A percentile compares a stretch with the other conserved stretches of the same genome.
These are phyloP conservation scores for Caenorhabditis zanzibari DNA, from an alignment of 2,888 invertebrate genomes.

Conservation along the genomic window DNA sequence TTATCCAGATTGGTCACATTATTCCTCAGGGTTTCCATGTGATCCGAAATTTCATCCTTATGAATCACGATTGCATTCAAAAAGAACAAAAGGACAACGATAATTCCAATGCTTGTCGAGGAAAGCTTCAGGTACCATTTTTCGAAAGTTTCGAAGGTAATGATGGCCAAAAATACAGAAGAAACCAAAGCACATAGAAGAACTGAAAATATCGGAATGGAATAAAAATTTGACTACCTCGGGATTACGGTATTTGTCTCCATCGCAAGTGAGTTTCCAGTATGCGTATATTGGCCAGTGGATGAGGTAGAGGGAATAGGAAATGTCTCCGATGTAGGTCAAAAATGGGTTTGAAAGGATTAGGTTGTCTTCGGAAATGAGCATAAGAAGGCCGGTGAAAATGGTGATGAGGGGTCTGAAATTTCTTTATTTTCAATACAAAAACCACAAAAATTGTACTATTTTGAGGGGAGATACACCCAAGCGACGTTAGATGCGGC, in stretches of 20 bases:
- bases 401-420: slow-evolving; percentile 42
- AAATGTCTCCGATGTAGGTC: slow-evolving; percentile 53
- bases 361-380: slow-evolving; percentile 5
- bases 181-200: neutral
- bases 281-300: slow-evolving; percentile 58
- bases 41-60: slow-evolving; percentile 23
- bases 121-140: slow-evolving; percentile 34
- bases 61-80: slow-evolving; percentile 12
- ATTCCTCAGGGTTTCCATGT: neutral
- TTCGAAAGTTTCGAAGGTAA: slow-evolving; percentile 28
- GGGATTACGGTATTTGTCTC: slow-evolving; percentile 4
- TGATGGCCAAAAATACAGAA: slow-evolving; percentile 4
- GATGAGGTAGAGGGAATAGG: slow-evolving; percentile 48
- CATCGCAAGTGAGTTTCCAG: slow-evolving; percentile 39
- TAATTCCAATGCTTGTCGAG: slow-evolving; percentile 1
- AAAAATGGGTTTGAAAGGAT: slow-evolving; percentile 38
- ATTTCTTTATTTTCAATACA: too few relatives aligned
- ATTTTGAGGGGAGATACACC: too few relatives aligned
- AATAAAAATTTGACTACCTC: too few relatives aligned
- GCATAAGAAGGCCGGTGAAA: slow-evolving; percentile 27
- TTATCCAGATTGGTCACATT: slow-evolving; percentile 7
- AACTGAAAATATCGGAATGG: slow-evolving; percentile 7
- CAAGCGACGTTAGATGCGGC: too few relatives aligned
- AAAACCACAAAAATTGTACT: too few relatives aligned
- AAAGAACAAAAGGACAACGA: slow-evolving; percentile 19